Base-by-base conservation (phyloP, 2,888 invertebrate species). In the Pteria penguin region DNA sequence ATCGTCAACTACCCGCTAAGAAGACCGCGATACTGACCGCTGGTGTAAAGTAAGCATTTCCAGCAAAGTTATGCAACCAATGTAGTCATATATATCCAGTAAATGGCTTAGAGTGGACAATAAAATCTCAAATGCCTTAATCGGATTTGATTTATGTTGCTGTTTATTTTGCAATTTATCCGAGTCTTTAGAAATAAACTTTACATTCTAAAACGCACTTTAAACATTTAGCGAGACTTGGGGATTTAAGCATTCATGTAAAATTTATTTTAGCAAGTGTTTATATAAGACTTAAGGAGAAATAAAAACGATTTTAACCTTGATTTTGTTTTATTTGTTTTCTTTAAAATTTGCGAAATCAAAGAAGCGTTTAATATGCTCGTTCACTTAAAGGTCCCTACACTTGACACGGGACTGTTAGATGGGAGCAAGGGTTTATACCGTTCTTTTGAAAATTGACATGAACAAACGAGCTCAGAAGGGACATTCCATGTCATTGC, bases 121-220 rank as follows among this genome's bases (percentile, higher is more conserved):
- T 63, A 72, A 76, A 68, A 57, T 67, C 54, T 58, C 60, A 57
- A 66, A 66, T 66, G 33, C 70, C 33, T 76, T 76, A 76, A 76
- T 76, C 76, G 76, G 66, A 72, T 76, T 72, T 68, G 62, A 57
- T 66, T 62, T 61, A 68, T 57, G 62, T 68, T 67, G 33, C 66
- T 76, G 68, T 76, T 76, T 72, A 65, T 57, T 65, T 57, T 36
- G 14, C 33, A 55, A 65, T 58, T 72, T 65, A 57, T 36, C 58
- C 57, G 52, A 29, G 29, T 29, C 31, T 55, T 29, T 57, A 55
- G 66, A 32, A 57, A 26, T 57, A 68, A 68, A 29, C 68, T 68
- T 55, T 68, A 31, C 68, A 57, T 66, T 66, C n/a, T n/a, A n/a
- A n/a, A n/a, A n/a, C n/a, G 45, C 8, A 45, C 18, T 8, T 45